Evolutionary conservation across 2,113 vertebrate genomes (phyloP).

Genomic region (Poeciliopsis turrubarensis): DNA sequence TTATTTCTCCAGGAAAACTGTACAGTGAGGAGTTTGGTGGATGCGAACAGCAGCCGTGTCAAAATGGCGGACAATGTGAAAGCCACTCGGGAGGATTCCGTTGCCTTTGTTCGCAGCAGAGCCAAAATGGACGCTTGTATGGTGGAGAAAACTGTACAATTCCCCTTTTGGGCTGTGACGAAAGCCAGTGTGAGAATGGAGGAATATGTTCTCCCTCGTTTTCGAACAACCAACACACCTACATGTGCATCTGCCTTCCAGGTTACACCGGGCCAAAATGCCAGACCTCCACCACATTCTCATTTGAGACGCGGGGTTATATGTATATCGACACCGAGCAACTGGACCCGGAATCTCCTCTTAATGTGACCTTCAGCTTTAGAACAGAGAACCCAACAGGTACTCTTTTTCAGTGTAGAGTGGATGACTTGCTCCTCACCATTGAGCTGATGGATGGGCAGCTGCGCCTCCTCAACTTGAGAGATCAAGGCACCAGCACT

Average conservation of each 20-base stretch:
- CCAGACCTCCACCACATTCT: slow-evolving; percentile 83
- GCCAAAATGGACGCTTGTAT: slow-evolving; percentile 77
- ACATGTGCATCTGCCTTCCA: slow-evolving; percentile 82
- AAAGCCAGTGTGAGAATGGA: slow-evolving; percentile 83
- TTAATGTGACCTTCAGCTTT: slow-evolving; percentile 85
- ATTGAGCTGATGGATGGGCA: slow-evolving; percentile 81
- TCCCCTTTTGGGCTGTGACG: slow-evolving; percentile 83
- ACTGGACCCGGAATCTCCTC: slow-evolving; percentile 54
- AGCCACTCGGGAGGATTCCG: slow-evolving; percentile 79
- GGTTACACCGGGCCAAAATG: slow-evolving; percentile 84
- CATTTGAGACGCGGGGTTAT: slow-evolving; percentile 84
- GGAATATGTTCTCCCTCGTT: slow-evolving; percentile 85
- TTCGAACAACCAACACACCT: slow-evolving; percentile 74
- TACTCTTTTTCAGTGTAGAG: slow-evolving; percentile 78
- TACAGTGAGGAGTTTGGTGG: slow-evolving; percentile 79
- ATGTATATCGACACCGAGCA: slow-evolving; percentile 73
- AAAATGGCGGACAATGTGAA: slow-evolving; percentile 88
- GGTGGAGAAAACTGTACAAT: slow-evolving; percentile 87
- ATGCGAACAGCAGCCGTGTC: slow-evolving; percentile 86
- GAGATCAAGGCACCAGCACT: slow-evolving; percentile 55
- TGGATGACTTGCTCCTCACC: slow-evolving; percentile 73
- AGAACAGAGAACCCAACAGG: slow-evolving; percentile 79
- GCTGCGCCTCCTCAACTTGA: slow-evolving; percentile 77
- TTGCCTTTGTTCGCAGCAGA: slow-evolving; percentile 83
- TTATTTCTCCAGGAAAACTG: slow-evolving; percentile 74